Percentiles rank a stretch among this genome's conserved stretches.
phyloP scores from a whole-genome alignment of 2,797 vertebrate species.

The Rachycentron canadum region DNA sequence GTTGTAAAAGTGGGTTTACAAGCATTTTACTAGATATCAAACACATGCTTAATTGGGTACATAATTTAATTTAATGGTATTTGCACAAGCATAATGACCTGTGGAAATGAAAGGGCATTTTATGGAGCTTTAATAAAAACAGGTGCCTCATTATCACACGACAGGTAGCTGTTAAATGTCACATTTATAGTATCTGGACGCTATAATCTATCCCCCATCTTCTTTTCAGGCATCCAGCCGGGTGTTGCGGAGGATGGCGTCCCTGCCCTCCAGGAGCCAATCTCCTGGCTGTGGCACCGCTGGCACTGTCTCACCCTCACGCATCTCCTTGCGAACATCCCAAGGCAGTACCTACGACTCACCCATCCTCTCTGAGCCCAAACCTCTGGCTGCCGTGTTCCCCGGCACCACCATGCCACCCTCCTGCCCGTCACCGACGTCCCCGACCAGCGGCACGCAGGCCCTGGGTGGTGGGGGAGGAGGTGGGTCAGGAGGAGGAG shows the following conservation, averaged over 20 bases:
- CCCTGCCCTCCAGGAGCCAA: slow-evolving; percentile 94
- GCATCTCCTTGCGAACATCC: slow-evolving; percentile 92
- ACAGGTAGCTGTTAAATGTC: slow-evolving; percentile 8
- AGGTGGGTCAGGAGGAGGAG: slow-evolving; percentile 36
- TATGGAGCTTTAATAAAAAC: slow-evolving; percentile 21
- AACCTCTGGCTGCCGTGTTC: slow-evolving; percentile 87
- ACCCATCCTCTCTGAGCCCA: slow-evolving; percentile 89
- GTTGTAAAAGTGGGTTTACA: not conserved
- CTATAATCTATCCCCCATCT: slow-evolving; percentile 42
- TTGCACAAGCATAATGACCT: slow-evolving; percentile 36
- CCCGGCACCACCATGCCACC: slow-evolving; percentile 92
- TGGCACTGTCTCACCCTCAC: slow-evolving; percentile 88
- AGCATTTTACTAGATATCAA: slow-evolving; percentile 12
- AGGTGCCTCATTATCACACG: slow-evolving; percentile 31
- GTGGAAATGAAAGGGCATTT: slow-evolving; percentile 29
- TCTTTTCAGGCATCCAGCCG: slow-evolving; percentile 83
- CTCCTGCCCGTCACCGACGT: slow-evolving; percentile 83
- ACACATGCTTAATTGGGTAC: not conserved
- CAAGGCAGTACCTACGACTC: slow-evolving; percentile 93
- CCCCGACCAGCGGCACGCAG: slow-evolving; percentile 63
- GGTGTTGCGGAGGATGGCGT: slow-evolving; percentile 92
- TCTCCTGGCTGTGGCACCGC: slow-evolving; percentile 92
- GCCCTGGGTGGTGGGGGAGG: slow-evolving; percentile 63
- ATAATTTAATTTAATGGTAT: slow-evolving; percentile 35
- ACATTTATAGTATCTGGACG: slow-evolving; percentile 16